Evolutionary conservation across 2,797 vertebrate species (phyloP).

Genomic region (Pterois miles): DNA sequence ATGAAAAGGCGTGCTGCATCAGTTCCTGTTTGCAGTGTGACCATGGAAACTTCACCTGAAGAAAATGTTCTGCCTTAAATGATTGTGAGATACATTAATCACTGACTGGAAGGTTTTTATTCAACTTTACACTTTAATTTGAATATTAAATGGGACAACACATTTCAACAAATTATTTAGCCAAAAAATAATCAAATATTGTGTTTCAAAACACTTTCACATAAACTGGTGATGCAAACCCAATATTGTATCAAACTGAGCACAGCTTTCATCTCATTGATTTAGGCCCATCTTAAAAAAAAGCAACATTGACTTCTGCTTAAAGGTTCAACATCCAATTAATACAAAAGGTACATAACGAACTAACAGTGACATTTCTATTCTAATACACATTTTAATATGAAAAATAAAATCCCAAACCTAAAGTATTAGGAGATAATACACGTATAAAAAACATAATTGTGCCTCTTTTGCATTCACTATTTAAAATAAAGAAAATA

Average conservation of each 20-base stretch:
- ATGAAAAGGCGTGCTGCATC: too few species aligned
- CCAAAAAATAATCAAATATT: constrained; percentile 27
- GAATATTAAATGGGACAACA: constrained; percentile 13
- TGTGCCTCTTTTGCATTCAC: constrained; percentile 2
- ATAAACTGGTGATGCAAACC: neutral
- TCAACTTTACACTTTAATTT: neutral
- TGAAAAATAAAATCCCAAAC: constrained; percentile 24
- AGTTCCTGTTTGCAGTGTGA: too few species aligned
- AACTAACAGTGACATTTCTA: constrained; percentile 3
- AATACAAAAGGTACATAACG: constrained; percentile 1
- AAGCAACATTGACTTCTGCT: neutral
- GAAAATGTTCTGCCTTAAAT: too few species aligned
- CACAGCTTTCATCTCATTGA: neutral
- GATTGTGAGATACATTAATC: too few species aligned
- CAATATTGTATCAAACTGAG: neutral
- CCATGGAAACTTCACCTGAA: too few species aligned
- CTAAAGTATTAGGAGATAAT: constrained; percentile 13
- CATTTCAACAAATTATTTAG: constrained; percentile 51
- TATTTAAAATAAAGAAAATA: constrained; percentile 2
- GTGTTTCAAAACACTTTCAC: constrained; percentile 11
- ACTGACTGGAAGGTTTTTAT: too few species aligned
- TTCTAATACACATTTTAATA: constrained; percentile 14
- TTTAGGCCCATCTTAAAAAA: neutral
- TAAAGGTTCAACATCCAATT: neutral
- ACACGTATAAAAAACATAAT: neutral